Evolutionary conservation across 2,113 vertebrate species (phyloP).

Genomic region (Piaya cayana): DNA sequence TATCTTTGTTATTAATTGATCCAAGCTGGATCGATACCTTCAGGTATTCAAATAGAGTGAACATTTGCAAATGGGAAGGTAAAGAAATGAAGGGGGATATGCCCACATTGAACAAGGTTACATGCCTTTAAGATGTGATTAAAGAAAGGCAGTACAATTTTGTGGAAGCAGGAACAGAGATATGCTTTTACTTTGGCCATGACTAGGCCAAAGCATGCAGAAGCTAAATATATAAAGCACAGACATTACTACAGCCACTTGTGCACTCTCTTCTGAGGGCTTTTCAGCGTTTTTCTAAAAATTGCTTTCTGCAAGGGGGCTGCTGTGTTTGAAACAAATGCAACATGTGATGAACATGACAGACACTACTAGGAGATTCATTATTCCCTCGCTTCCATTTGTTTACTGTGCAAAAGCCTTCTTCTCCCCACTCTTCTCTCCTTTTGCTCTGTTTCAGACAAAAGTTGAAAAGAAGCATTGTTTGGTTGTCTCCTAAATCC

Average conservation of each 20-base stretch:
- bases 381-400: not conserved
- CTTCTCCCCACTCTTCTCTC: accelerated
- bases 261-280: not conserved
- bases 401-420: not conserved
- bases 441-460: not conserved
- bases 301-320: not conserved
- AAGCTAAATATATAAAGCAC: not conserved
- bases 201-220: not conserved
- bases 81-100: not conserved
- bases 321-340: not conserved
- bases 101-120: not conserved
- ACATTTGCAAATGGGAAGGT: not conserved
- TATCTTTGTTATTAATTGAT: not conserved
- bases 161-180: not conserved
- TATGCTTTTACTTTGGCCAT: not conserved
- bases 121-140: not conserved
- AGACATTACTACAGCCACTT: not conserved
- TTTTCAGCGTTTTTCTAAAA: not conserved
- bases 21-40: not conserved
- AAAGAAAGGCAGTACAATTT: not conserved
- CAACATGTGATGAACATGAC: too few species aligned
- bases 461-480: not conserved
- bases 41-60: not conserved
- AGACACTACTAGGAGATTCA: not conserved
- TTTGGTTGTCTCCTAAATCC: not conserved